phyloP scores from a whole-genome alignment of 2,797 vertebrate species.

The Florisuga fusca region DNA sequence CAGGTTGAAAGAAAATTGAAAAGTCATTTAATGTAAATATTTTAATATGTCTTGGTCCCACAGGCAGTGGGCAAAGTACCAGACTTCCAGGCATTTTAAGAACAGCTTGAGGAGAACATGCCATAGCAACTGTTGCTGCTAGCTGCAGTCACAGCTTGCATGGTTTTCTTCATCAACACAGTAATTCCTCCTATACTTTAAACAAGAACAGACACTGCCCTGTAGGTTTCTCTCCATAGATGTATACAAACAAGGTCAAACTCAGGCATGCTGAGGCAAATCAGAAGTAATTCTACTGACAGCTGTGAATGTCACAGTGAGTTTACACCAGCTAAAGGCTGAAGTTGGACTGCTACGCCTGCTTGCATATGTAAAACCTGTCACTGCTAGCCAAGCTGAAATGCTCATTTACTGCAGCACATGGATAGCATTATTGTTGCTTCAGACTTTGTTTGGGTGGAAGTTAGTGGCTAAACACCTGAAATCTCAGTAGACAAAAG shows the following conservation, averaged over 20 bases:
- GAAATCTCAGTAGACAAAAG: slow-evolving; percentile 77
- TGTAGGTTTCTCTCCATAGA: slow-evolving; percentile 5
- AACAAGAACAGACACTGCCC: not conserved
- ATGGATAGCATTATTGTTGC: slow-evolving; percentile 72
- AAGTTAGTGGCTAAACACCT: slow-evolving; percentile 73
- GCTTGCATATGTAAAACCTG: slow-evolving; percentile 21
- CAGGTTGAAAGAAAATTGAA: slow-evolving; percentile 48
- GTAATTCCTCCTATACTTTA: not conserved
- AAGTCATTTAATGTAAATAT: slow-evolving; percentile 47
- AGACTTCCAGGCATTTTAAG: slow-evolving; percentile 26
- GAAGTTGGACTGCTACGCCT: not conserved
- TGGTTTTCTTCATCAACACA: slow-evolving; percentile 59
- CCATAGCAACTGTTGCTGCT: not conserved
- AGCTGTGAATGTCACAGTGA: not conserved
- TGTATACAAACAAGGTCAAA: not conserved
- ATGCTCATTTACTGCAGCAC: slow-evolving; percentile 61
- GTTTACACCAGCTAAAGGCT: not conserved
- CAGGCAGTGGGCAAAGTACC: not conserved
- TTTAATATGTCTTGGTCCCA: slow-evolving; percentile 9
- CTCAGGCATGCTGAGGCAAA: not conserved
- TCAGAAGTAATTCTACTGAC: slow-evolving; percentile 4
- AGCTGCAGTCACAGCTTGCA: not conserved
- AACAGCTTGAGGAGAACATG: not conserved
- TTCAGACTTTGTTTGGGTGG: slow-evolving; percentile 57
- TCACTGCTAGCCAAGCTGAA: slow-evolving; percentile 20